A percentile compares a stretch with the other conserved stretches of the same genome.
phyloP scores from a whole-genome alignment of 2,797 vertebrate genomes.

The Enoplosus armatus region DNA sequence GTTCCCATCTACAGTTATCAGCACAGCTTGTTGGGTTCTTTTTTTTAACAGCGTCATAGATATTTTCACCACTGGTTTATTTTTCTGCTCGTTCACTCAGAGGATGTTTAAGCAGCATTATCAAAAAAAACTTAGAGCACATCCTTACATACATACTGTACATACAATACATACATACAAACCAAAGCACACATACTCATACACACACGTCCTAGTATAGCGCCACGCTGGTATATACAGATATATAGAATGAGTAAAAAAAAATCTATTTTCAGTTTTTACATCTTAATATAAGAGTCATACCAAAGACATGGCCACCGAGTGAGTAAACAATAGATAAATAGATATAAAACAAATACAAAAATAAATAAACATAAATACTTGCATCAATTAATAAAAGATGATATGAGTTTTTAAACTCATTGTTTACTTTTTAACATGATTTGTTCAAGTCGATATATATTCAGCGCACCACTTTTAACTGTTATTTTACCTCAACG shows the following conservation, averaged over 20 bases:
- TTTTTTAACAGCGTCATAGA: constrained; percentile 79
- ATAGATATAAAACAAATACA: constrained; percentile 86
- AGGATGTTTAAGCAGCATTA: constrained; percentile 83
- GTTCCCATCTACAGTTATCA: constrained; percentile 86
- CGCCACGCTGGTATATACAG: constrained; percentile 85
- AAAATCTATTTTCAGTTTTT: constrained; percentile 83
- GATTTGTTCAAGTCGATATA: constrained; percentile 74
- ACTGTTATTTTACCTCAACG: constrained; percentile 64
- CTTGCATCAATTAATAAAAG: constrained; percentile 79
- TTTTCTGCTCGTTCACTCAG: constrained; percentile 80
- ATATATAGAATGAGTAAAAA: constrained; percentile 84
- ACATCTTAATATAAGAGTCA: constrained; percentile 86
- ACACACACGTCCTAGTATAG: constrained; percentile 73
- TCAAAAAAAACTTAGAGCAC: constrained; percentile 79
- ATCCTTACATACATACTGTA: constrained; percentile 78
- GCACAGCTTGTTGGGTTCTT: constrained; percentile 76
- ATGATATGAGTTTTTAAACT: constrained; percentile 73
- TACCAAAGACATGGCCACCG: constrained; percentile 88
- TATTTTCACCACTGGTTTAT: constrained; percentile 80
- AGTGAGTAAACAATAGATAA: constrained; percentile 86
- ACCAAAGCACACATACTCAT: constrained; percentile 78
- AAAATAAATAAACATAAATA: constrained; percentile 87
- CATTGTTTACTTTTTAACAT: constrained; percentile 60
- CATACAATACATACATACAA: constrained; percentile 74
- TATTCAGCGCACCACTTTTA: constrained; percentile 69